Evolutionary conservation across 1,140 invertebrate genomes (phyloP), one percentile per base, ranked within the genome.

Genomic region (Tachypleus tridentatus): DNA sequence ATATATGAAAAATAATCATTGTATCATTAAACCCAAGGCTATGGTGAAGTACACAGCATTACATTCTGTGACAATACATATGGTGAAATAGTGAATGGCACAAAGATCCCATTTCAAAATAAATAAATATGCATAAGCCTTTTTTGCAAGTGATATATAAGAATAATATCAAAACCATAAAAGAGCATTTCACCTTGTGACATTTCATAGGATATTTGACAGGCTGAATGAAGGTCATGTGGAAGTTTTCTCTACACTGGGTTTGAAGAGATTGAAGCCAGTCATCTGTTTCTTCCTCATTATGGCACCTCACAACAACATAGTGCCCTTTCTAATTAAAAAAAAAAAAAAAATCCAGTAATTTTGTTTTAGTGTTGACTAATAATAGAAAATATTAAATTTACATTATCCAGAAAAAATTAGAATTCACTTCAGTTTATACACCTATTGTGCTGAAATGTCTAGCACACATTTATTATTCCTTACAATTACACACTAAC

Each of bases 211-310:
- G 67, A 72, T 74, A 66, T 60, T 73, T 72, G 61, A 76, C 74
- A 4, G 82, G 82, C 62, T 78, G 74, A 5, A 83, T 76, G 70
- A 82, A 83, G 4, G 78, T 80, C 67, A 78, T 77, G 57, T 76
- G 73, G 10, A 79, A 77, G 70, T 80, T 78, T 63, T 82, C 80
- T 4, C 73, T 75, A 5, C 78, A 79, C 70, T 84, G 82, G 7
- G 80, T 80, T 61, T 80, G 74, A 9, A 85, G 72, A 0, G 82
- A 79, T 63, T 75, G 66, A 59, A 76, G 73, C 82, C 82, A 83
- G 66, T 78, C 73, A 53, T 77, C 78, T 62, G 80, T 76, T 71
- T 83, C 80, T 54, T 75, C 72, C 6, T 77, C 73, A 49, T 77
- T 77, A 4, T 74, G 72, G 66, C 79, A 80, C 64, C 80, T 72